Evolutionary conservation across 1,140 invertebrate species (phyloP).

Genomic region (Drosophila malerkotliana): DNA sequence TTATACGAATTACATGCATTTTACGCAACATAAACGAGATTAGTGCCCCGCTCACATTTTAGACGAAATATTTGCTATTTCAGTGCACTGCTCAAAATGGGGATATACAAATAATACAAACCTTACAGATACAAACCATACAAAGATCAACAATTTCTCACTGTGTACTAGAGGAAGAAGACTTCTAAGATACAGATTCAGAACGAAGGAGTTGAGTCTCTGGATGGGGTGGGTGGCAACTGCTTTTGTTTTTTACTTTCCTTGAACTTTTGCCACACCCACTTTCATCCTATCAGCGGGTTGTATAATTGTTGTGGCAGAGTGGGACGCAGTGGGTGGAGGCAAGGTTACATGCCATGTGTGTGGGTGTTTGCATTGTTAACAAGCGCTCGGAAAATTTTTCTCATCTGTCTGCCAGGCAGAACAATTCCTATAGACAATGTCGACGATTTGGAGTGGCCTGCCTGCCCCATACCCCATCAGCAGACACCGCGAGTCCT

Average conservation of each 20-base stretch:
- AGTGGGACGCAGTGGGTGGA: not conserved
- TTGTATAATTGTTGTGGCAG: slow-evolving; percentile 39
- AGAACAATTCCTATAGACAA: slow-evolving; percentile 67
- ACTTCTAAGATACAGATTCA: not conserved
- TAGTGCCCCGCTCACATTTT: slow-evolving; percentile 70
- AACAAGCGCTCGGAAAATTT: slow-evolving; percentile 65
- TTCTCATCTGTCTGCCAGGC: slow-evolving; percentile 70
- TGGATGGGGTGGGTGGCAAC: slow-evolving; percentile 29
- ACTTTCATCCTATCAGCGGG: not conserved
- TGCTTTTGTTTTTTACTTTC: slow-evolving; percentile 69
- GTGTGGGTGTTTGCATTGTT: slow-evolving; percentile 67
- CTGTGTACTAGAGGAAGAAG: slow-evolving; percentile 28
- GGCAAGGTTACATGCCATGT: slow-evolving; percentile 21
- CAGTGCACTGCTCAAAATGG: not conserved
- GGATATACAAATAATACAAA: no score
- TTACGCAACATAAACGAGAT: slow-evolving; percentile 81
- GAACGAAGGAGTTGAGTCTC: slow-evolving; percentile 13
- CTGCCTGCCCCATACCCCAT: slow-evolving; percentile 17
- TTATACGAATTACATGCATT: slow-evolving; percentile 80
- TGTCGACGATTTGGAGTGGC: slow-evolving; percentile 38
- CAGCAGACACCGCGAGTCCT: not conserved
- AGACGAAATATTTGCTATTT: slow-evolving; percentile 25
- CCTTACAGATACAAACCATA: no score
- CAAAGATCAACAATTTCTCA: slow-evolving; percentile 16
- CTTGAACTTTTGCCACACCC: slow-evolving; percentile 47